A percentile compares a stretch with the other conserved stretches of the same genome.
Conservation (phyloP, 2,113 vertebrate genomes). For the Grammomys dolichurus region DNA sequence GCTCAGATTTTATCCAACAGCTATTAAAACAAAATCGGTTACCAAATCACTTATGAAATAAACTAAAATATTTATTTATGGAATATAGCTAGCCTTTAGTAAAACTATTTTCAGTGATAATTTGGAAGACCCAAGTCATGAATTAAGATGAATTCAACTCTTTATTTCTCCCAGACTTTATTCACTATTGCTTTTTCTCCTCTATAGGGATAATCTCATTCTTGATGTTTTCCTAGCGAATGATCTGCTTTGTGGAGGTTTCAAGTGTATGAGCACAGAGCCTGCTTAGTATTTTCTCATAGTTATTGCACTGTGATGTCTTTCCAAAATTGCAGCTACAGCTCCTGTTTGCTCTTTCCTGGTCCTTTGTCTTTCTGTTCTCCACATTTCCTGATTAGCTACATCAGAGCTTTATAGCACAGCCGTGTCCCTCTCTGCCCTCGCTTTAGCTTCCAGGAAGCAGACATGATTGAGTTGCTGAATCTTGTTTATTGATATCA, state of each 20-base stretch:
- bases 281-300: constrained; percentile 21
- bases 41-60: not conserved
- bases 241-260: constrained; percentile 44
- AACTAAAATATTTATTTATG: not conserved
- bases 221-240: constrained; percentile 44
- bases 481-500: constrained; percentile 13
- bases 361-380: constrained; percentile 4
- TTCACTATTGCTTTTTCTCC: constrained; percentile 31
- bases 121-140: constrained; percentile 2
- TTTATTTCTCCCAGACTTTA: constrained; percentile 23
- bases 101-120: not conserved
- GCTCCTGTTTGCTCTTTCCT: not conserved
- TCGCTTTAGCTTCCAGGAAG: constrained; percentile 16
- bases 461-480: not conserved
- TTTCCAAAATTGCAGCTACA: constrained; percentile 21
- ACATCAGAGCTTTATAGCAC: constrained; percentile 38
- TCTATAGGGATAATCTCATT: constrained; percentile 28
- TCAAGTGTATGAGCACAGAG: constrained; percentile 15
- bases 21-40: not conserved
- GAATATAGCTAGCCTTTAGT: not conserved
- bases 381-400: constrained; percentile 22
- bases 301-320: constrained; percentile 1
- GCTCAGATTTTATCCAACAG: not conserved
- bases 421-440: not conserved
- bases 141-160: not conserved